Evolutionary conservation across 53 echinoderm and acorn worm species (phyloP).

Genomic region (Arbacia lixula): DNA sequence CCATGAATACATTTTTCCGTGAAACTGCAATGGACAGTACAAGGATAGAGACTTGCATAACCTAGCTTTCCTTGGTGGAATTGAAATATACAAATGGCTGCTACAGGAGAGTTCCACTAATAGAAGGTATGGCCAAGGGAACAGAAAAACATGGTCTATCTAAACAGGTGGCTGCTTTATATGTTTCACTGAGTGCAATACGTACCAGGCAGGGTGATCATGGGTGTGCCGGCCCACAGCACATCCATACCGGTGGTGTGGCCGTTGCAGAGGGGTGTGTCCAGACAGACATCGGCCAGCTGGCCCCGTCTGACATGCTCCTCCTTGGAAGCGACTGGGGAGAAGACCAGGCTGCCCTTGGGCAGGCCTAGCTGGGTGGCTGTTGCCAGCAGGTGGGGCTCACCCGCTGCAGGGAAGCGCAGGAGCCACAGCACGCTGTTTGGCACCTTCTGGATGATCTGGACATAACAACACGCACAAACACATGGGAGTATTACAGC

Average conservation of each 20-base stretch:
- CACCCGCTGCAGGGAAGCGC: slow-evolving; percentile 95
- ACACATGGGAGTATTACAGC: no score
- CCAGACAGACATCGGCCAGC: slow-evolving; percentile 97
- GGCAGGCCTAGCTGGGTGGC: slow-evolving; percentile 91
- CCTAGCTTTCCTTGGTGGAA: no score
- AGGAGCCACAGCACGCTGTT: slow-evolving; percentile 97
- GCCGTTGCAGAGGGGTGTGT: slow-evolving; percentile 99
- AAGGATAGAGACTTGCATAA: no score
- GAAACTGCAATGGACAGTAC: no score
- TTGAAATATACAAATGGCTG: no score
- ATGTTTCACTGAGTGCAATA: no score
- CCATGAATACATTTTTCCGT: no score
- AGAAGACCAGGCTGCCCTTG: slow-evolving; percentile 89
- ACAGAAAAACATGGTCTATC: no score
- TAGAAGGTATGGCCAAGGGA: no score
- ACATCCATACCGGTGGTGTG: slow-evolving; percentile 99
- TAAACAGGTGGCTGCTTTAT: no score
- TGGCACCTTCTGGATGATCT: slow-evolving; percentile 99
- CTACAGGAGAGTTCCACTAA: no score
- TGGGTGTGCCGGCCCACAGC: slow-evolving; percentile 99
- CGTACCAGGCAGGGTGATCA: slow-evolving; percentile 97
- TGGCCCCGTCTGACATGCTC: slow-evolving; percentile 95
- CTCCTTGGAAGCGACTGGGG: slow-evolving; percentile 96
- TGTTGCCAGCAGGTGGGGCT: slow-evolving; percentile 80
- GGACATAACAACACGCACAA: no score